These are phyloP conservation scores for Macrostomum lignano DNA, from an alignment of 1,140 invertebrate species.

Conservation along the genomic window DNA sequence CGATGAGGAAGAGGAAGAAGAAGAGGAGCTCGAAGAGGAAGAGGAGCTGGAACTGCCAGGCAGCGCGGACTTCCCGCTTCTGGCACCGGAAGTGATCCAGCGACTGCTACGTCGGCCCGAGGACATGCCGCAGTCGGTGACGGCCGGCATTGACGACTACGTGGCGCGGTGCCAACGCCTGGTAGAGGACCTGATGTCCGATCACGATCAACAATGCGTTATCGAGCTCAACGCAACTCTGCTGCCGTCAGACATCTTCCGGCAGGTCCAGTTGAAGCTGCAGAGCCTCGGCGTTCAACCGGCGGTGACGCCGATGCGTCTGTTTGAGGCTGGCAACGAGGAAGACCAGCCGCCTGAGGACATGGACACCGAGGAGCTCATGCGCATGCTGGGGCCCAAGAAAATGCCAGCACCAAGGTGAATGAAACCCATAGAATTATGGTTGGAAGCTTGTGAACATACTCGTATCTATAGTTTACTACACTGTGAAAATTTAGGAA, in stretches of 20 bases:
- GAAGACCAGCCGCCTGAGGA: constrained; percentile 19
- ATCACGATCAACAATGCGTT: constrained; percentile 22
- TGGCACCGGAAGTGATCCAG: background rate
- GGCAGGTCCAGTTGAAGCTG: constrained; percentile 19
- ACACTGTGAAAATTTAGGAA: no score
- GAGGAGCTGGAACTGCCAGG: constrained; percentile 18
- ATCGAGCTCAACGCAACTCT: constrained; percentile 20
- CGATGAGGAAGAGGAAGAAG: constrained; percentile 19
- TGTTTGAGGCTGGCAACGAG: constrained; percentile 15
- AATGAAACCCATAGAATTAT: constrained; percentile 5
- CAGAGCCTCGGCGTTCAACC: constrained; percentile 18
- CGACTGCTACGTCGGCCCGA: constrained; percentile 15
- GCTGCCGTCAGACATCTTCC: no score
- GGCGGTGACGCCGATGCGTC: constrained; percentile 17
- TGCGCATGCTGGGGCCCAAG: no score
- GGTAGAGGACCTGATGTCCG: constrained; percentile 24
- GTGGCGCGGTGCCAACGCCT: background rate
- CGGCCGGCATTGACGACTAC: constrained; percentile 14
- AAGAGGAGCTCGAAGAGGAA: no score
- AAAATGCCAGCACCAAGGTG: constrained; percentile 2
- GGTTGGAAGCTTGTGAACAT: no score
- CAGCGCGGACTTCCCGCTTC: background rate
- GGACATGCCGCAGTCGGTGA: constrained; percentile 15
- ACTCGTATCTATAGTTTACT: no score
- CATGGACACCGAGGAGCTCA: constrained; percentile 22